These are phyloP conservation scores for Lampropteryx suffumata DNA, from an alignment of 2,888 invertebrate species.

Conservation along the genomic window DNA sequence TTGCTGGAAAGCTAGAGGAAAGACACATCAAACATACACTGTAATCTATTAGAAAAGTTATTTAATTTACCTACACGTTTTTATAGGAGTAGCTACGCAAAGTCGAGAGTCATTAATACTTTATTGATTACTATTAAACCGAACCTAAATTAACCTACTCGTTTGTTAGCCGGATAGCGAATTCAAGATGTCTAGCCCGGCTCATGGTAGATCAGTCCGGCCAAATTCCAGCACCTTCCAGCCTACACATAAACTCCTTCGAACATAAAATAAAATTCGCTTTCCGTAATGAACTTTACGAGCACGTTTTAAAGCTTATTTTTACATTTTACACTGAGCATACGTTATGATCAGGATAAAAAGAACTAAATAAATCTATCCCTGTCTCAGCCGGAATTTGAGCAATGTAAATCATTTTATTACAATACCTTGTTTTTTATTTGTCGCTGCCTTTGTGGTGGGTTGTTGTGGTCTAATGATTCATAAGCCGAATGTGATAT, in stretches of 20 bases:
- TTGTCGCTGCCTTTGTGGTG: slow-evolving; percentile 66
- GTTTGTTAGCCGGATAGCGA: neutral
- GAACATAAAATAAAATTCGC: slow-evolving; percentile 66
- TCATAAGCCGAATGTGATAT: slow-evolving; percentile 35
- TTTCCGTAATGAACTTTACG: slow-evolving; percentile 61
- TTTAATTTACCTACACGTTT: too few species aligned
- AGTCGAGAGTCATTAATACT: neutral
- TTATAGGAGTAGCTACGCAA: too few species aligned
- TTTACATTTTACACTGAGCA: slow-evolving; percentile 65
- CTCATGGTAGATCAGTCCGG: too few species aligned
- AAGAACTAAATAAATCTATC: slow-evolving; percentile 75
- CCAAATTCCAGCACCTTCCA: slow-evolving; percentile 35
- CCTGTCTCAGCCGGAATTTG: slow-evolving; percentile 73
- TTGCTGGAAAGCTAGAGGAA: too few species aligned
- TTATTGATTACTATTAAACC: too few species aligned
- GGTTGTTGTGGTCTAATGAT: slow-evolving; percentile 58
- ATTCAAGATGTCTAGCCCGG: neutral
- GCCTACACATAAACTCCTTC: slow-evolving; percentile 52
- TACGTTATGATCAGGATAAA: slow-evolving; percentile 78
- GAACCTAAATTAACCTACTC: too few species aligned
- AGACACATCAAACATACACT: too few species aligned
- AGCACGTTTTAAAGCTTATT: slow-evolving; percentile 51
- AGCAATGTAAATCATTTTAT: slow-evolving; percentile 81
- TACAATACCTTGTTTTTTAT: slow-evolving; percentile 72
- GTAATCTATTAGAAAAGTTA: too few species aligned